Evolutionary conservation across 2,888 invertebrate genomes (phyloP), one percentile per base, ranked within the genome.

Genomic region (Linyphia triangularis): DNA sequence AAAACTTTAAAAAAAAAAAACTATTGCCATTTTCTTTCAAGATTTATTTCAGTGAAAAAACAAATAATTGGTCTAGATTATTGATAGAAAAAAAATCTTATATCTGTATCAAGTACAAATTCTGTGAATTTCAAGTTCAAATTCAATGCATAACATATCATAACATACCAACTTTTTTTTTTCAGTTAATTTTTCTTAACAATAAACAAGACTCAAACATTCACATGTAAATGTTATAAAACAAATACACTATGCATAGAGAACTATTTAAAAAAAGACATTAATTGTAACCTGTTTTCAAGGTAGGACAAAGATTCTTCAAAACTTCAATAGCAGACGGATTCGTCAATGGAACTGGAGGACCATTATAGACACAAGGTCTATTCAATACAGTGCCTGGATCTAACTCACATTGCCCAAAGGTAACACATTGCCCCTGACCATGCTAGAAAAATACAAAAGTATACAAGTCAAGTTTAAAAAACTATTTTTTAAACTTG

Each of bases 281-380:
- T n/a, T n/a, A n/a, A n/a, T 24, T 30, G n/a, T 69, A 77, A 88
- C 85, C 84, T 65, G 51, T 65, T 22, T 37, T 63, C 33, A 90
- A 73, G 26, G 51, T 69, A 26, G 89, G 89, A 16, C 85, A 63
- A 16, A 89, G 28, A 13, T 43, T 37, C 33, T 88, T 67, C 13
- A 90, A 22, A 16, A 22, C n/a, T 10, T 51, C 37, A 4, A 79
- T 26, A 6, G 79, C 24, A 10, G 24, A n/a, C 22, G 57, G 2
- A 16, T 75, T 70, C 7, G 73, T 73, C n/a, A 90, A 33, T 59
- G 75, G 83, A 30, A 73, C 22, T 7, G 90, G 79, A 26, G 40
- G 67, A 9, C 90, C 90, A 77, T 89, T 78, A 59, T 86, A 83
- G 7, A 82, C 82, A 82, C 91, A 91, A 0, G 90, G 89, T n/a